These are phyloP conservation scores for Oedothorax gibbosus DNA, from an alignment of 1,140 invertebrate genomes.

Conservation along the genomic window DNA sequence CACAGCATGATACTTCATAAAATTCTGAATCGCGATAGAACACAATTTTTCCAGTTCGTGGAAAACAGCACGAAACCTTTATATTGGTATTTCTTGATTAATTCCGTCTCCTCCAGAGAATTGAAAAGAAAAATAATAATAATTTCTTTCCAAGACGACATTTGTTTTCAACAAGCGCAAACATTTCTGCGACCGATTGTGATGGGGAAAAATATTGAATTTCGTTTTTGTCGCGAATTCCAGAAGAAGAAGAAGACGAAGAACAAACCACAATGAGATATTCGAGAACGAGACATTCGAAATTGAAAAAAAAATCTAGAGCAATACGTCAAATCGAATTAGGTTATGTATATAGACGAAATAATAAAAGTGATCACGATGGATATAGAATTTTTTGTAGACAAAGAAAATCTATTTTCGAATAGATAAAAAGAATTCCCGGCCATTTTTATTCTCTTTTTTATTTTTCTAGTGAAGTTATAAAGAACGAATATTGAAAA, in stretches of 20 bases:
- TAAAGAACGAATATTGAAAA: constrained; percentile 19
- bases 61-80: too few species aligned
- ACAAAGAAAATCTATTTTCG: background rate
- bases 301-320: constrained; percentile 20
- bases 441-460: background rate
- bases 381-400: background rate
- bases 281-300: background rate
- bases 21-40: too few species aligned
- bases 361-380: background rate
- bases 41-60: too few species aligned
- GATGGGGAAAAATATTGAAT: too few species aligned
- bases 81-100: too few species aligned
- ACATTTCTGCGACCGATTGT: too few species aligned
- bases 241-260: background rate
- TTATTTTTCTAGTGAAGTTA: constrained; percentile 5
- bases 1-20: too few species aligned
- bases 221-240: too few species aligned
- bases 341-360: constrained; percentile 1
- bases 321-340: constrained; percentile 35
- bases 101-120: too few species aligned
- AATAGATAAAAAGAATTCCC: background rate
- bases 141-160: too few species aligned
- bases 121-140: too few species aligned
- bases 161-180: too few species aligned
- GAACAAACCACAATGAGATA: background rate